Evolutionary conservation across 2,797 vertebrate species (phyloP), one percentile per base, ranked within the genome.

Genomic region (Alfaro cultratus): DNA sequence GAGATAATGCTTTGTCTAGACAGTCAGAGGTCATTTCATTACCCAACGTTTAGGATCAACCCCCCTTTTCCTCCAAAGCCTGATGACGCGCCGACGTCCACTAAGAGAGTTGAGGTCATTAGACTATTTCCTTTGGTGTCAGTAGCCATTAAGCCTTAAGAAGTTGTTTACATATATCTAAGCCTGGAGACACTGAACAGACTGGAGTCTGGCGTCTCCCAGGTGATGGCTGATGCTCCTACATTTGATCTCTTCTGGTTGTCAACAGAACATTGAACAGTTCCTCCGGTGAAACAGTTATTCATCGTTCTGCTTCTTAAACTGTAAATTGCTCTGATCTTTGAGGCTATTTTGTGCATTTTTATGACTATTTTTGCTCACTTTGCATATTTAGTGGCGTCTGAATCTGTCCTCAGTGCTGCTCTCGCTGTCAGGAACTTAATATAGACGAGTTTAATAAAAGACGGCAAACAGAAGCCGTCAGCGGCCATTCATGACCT

Each of bases 1-100:
- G 91, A 90, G 89, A 90, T 94, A 94, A 95, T 94, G 88, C 94
- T 92, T 92, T 81, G 95, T 95, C 94, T 95, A 94, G 94, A 95
- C 92, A 89, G 87, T 83, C 83, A 84, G 83, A 92, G 93, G 92
- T 94, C 82, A 83, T 89, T 93, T 93, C 91, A 93, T 95, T 93
- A 94, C 88, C 84, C 76, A 64, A 77, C 41, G n/a, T 74, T 89
- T 87, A 91, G 88, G 80, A 53, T 76, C 83, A 79, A 71, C 70
- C 18, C 60, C 70, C 36, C 79, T 72, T 70, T n/a, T 23, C 53
- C 31, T 67, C 82, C 57, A 34, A 62, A 15, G 29, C 29, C 29
- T 31, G 57, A 62, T 85, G 77, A 82, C 83, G 39, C 77, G 76
- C 79, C 75, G 79, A 82, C 82, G 80, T 91, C 87, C 90, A 86